A percentile compares a stretch with the other conserved stretches of the same genome.
Evolutionary conservation across 2,113 vertebrate species (phyloP).

Genomic region (Albula glossodonta): DNA sequence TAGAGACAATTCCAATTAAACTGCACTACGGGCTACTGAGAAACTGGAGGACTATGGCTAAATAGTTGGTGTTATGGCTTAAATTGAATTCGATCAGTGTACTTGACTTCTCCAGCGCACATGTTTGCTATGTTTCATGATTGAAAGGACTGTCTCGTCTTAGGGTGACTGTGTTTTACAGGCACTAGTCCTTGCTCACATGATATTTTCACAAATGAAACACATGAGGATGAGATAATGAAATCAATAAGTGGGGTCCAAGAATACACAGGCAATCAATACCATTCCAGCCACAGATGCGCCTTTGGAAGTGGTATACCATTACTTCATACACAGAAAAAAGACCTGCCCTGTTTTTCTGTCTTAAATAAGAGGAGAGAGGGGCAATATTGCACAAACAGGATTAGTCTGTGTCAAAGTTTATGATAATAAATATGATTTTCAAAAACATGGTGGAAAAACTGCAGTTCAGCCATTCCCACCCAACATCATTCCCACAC

Average conservation of each 20-base stretch:
- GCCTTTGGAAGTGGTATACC: neutral
- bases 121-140: neutral
- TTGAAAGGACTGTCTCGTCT: neutral
- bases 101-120: neutral
- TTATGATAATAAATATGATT: no score
- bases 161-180: neutral
- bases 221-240: neutral
- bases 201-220: neutral
- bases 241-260: neutral
- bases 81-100: neutral
- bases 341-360: neutral
- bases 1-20: conserved; percentile 9
- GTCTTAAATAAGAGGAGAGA: neutral
- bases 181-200: neutral
- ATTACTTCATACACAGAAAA: neutral
- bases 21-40: neutral
- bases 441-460: no score
- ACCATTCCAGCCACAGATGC: neutral
- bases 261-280: neutral
- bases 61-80: neutral
- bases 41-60: neutral
- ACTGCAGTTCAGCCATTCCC: neutral
- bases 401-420: no score
- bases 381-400: neutral
- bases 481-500: neutral